These are phyloP conservation scores for Molorchus minor DNA, from an alignment of 2,888 invertebrate genomes.

Conservation along the genomic window DNA sequence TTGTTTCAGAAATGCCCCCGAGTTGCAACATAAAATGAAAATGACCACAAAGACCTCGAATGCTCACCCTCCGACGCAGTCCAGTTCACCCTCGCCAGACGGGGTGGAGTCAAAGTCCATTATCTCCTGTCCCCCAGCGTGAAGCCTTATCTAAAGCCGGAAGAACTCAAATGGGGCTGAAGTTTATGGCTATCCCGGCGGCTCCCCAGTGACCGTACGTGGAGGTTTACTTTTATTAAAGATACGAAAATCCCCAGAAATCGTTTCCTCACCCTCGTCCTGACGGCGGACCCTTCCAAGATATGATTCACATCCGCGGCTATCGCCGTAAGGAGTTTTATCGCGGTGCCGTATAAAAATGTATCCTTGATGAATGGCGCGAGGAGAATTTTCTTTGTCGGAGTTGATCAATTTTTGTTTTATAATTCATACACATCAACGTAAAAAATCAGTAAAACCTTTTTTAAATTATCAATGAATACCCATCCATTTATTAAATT, in stretches of 20 bases:
- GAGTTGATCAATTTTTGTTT: no score
- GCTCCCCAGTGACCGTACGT: constrained; percentile 26
- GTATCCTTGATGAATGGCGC: constrained; percentile 14
- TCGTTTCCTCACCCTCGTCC: constrained; percentile 11
- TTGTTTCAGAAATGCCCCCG: constrained; percentile 18
- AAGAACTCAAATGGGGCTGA: constrained; percentile 20
- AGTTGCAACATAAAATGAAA: constrained; percentile 4
- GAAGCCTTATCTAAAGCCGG: constrained; percentile 21
- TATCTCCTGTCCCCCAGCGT: constrained; percentile 17
- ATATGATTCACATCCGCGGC: constrained; percentile 22
- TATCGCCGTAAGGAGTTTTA: constrained; percentile 20
- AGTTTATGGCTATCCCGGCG: constrained; percentile 22
- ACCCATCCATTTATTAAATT: no score
- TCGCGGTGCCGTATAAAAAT: constrained; percentile 13
- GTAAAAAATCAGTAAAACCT: no score
- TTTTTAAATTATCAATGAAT: no score
- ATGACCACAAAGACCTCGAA: constrained; percentile 26
- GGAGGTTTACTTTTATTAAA: constrained; percentile 12
- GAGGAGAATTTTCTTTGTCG: neutral
- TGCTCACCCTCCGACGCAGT: constrained; percentile 23
- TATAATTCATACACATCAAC: no score
- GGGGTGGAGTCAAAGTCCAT: constrained; percentile 34
- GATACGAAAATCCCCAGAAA: constrained; percentile 15
- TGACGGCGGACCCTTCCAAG: constrained; percentile 5
- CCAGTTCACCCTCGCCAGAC: constrained; percentile 28